These are phyloP conservation scores for Sebastes iracundus DNA, from an alignment of 2,797 vertebrate genomes.

Conservation along the genomic window DNA sequence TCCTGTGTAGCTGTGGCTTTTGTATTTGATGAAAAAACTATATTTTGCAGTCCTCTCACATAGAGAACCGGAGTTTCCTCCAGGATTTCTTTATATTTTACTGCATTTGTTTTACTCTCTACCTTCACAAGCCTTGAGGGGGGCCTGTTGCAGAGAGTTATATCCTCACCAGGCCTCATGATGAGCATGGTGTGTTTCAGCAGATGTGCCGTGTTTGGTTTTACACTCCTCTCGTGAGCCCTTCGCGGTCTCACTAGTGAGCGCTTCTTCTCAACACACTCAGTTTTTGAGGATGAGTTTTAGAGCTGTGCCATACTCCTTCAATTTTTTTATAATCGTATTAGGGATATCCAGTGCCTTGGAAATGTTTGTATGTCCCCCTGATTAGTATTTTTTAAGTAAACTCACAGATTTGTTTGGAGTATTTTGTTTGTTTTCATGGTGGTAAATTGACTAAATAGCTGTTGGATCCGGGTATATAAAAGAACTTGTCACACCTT, in stretches of 20 bases:
- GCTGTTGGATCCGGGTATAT: background rate
- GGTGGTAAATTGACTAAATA: background rate
- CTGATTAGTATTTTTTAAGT: background rate
- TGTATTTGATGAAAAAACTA: background rate
- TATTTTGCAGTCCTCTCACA: background rate
- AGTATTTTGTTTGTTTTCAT: background rate
- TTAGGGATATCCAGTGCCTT: conserved; percentile 61
- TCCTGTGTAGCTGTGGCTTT: background rate
- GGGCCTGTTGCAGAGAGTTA: conserved; percentile 14
- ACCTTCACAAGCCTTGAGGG: background rate
- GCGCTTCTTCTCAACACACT: background rate
- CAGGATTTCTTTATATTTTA: conserved; percentile 8
- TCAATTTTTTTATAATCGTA: background rate
- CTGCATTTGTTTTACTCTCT: background rate
- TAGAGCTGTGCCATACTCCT: conserved; percentile 6
- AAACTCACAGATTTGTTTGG: background rate
- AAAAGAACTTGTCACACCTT: background rate
- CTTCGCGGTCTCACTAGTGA: background rate
- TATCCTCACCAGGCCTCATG: background rate
- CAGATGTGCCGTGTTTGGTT: background rate
- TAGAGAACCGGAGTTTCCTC: background rate
- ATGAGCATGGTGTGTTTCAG: conserved; percentile 3
- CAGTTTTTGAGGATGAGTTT: background rate
- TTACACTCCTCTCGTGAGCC: background rate
- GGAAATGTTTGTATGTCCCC: conserved; percentile 15